Evolutionary conservation across 2,113 vertebrate species (phyloP).

Genomic region (Aphelocoma coerulescens): DNA sequence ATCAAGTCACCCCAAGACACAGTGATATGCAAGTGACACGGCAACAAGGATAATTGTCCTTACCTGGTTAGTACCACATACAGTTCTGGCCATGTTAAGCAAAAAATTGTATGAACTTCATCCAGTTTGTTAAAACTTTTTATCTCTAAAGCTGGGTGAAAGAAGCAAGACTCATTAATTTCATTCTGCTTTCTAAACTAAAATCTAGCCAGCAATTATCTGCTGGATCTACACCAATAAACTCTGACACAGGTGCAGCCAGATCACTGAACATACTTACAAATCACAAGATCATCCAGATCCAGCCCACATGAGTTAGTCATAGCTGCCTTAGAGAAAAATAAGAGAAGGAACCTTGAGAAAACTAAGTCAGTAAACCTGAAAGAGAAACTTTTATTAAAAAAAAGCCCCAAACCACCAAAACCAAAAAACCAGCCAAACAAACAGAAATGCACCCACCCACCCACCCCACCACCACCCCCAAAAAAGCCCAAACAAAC

Average conservation of each 20-base stretch:
- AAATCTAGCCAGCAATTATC: not conserved
- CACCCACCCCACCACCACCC: fast-evolving
- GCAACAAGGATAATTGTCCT: not conserved
- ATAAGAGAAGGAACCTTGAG: not conserved
- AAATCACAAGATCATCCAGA: not conserved
- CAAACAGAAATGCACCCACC: not conserved
- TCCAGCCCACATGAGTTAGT: not conserved
- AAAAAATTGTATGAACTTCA: not conserved
- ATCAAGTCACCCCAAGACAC: too few relatives aligned
- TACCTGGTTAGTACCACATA: not conserved
- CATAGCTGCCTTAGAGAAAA: not conserved
- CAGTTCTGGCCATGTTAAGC: not conserved
- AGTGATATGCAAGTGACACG: not conserved
- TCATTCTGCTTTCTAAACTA: not conserved
- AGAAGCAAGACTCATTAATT: not conserved
- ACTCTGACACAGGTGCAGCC: not conserved
- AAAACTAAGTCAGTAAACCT: not conserved
- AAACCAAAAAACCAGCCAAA: not conserved
- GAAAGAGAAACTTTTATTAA: not conserved
- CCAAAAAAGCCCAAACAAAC: not conserved
- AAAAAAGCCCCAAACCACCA: not conserved
- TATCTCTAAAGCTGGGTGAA: not conserved
- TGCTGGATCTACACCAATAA: not conserved
- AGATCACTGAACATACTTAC: not conserved
- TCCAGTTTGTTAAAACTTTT: not conserved